These are phyloP conservation scores for Plodia interpunctella DNA, from an alignment of 1,140 invertebrate genomes.

Conservation along the genomic window DNA sequence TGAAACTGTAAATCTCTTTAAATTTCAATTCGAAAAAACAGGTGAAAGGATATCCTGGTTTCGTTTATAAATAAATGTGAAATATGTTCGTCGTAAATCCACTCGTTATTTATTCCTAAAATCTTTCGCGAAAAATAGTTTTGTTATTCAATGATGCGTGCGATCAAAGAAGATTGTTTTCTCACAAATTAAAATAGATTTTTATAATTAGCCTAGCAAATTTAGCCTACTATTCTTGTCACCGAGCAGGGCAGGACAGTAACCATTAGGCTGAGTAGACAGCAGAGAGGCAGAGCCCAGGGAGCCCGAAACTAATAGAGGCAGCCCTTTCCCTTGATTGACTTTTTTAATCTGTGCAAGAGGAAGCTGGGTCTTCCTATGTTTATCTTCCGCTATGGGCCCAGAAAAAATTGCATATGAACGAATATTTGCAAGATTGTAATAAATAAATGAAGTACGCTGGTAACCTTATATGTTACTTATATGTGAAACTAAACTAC, in stretches of 20 bases:
- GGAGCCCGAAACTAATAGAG: too few relatives aligned
- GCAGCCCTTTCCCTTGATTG: too few relatives aligned
- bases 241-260: conserved; percentile 24
- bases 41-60: conserved; percentile 7
- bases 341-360: too few relatives aligned
- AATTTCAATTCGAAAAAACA: not conserved
- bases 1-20: not conserved
- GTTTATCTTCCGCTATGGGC: too few relatives aligned
- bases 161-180: conserved; percentile 11
- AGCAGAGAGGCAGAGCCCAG: conserved; percentile 28
- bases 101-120: not conserved
- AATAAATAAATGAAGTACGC: too few relatives aligned
- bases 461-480: too few relatives aligned
- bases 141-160: conserved; percentile 1
- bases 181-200: conserved; percentile 35
- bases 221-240: conserved; percentile 46
- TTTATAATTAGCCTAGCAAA: conserved; percentile 44
- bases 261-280: not conserved
- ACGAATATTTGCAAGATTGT: too few relatives aligned
- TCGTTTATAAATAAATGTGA: not conserved
- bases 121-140: not conserved
- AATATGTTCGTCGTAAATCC: not conserved
- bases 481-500: too few relatives aligned
- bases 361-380: too few relatives aligned
- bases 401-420: too few relatives aligned